A percentile compares a stretch with the other conserved stretches of the same genome.
phyloP scores from a whole-genome alignment of 2,888 invertebrate species.

The Rhingia campestris region DNA sequence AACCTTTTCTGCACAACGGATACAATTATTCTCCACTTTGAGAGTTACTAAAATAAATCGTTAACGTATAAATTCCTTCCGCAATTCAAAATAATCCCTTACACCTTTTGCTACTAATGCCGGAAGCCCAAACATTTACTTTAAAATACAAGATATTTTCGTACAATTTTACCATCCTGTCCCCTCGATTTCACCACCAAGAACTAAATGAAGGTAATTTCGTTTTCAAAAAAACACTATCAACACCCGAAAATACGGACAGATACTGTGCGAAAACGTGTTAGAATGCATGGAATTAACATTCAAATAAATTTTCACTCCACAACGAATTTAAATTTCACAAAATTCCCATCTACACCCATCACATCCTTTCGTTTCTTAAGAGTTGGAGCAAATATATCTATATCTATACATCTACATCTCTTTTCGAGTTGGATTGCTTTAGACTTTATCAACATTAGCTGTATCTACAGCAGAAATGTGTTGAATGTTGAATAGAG shows the following conservation, averaged over 20 bases:
- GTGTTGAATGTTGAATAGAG: slow-evolving; percentile 67
- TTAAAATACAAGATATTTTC: neutral
- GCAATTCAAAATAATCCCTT: slow-evolving; percentile 7
- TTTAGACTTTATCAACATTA: slow-evolving; percentile 54
- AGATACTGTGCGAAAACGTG: slow-evolving; percentile 38
- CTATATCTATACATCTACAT: neutral
- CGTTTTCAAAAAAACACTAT: slow-evolving; percentile 3
- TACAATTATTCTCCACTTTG: neutral
- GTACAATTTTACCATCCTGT: neutral
- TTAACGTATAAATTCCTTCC: neutral
- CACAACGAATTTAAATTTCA: slow-evolving; percentile 63
- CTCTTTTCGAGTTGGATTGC: slow-evolving; percentile 16
- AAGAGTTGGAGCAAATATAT: slow-evolving; percentile 1
- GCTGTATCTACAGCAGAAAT: slow-evolving; percentile 29
- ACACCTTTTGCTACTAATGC: neutral
- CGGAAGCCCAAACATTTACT: neutral
- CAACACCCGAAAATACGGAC: neutral
- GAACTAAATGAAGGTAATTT: slow-evolving; percentile 45
- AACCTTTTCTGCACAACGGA: neutral
- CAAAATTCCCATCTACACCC: slow-evolving; percentile 56
- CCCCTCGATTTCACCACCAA: neutral
- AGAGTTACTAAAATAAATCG: neutral
- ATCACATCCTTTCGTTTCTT: slow-evolving; percentile 30
- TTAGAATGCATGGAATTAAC: slow-evolving; percentile 60
- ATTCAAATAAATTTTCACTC: slow-evolving; percentile 52